Conservation (phyloP, 2,888 invertebrate genomes). For the Rhodophaea formosa region DNA sequence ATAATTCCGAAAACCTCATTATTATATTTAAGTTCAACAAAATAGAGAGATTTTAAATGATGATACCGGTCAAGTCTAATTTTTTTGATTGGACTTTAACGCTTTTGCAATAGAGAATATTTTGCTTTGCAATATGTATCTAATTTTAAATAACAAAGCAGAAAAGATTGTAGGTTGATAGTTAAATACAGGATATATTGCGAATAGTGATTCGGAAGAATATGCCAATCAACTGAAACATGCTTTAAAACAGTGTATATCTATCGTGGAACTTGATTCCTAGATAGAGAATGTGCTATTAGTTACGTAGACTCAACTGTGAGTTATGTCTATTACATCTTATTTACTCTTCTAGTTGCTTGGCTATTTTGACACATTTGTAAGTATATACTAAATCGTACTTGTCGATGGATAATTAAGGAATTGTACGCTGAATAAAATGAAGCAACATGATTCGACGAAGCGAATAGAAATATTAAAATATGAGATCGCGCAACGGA, state of each 20-base stretch:
- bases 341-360: not conserved
- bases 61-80: too few species aligned
- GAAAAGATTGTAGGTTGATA: conserved; percentile 19
- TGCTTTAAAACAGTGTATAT: conserved; percentile 44
- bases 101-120: too few species aligned
- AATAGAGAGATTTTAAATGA: too few species aligned
- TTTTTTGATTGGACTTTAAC: too few species aligned
- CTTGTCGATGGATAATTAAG: not conserved
- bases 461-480: conserved; percentile 17
- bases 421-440: not conserved
- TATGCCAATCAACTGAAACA: conserved; percentile 52
- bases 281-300: conserved; percentile 26
- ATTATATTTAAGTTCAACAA: too few species aligned
- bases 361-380: not conserved
- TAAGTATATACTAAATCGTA: not conserved
- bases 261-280: conserved; percentile 31
- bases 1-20: too few species aligned
- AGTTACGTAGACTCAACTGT: conserved; percentile 10
- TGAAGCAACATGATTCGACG: not conserved
- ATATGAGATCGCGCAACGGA: conserved; percentile 29
- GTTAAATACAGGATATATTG: not conserved
- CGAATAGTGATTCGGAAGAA: not conserved
- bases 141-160: too few species aligned
- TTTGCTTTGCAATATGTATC: too few species aligned
- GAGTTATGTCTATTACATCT: not conserved